Percentiles rank a stretch among this genome's conserved stretches.
phyloP scores from a whole-genome alignment of 2,888 invertebrate genomes.

The Ceratothoa steindachneri region DNA sequence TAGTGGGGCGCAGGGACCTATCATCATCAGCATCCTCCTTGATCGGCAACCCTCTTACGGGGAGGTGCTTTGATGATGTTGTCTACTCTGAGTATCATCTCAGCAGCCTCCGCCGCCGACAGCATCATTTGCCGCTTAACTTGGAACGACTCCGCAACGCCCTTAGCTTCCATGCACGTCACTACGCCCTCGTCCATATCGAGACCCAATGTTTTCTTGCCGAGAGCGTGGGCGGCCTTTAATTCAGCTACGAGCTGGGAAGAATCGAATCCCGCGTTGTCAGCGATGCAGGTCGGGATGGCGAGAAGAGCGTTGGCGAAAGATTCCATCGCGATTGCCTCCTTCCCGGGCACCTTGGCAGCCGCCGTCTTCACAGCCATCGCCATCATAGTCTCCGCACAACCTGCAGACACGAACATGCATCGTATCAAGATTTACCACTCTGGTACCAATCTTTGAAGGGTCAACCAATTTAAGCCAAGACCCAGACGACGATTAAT shows the following conservation, averaged over 20 bases:
- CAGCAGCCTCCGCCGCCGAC: constrained; percentile 94
- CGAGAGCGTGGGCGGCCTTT: constrained; percentile 81
- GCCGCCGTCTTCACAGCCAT: constrained; percentile 80
- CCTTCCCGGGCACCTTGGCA: constrained; percentile 87
- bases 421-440: too few relatives aligned
- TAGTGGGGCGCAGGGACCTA: too few relatives aligned
- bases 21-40: constrained; percentile 64
- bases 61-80: constrained; percentile 91
- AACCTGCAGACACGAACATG: constrained; percentile 57
- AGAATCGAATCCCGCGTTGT: constrained; percentile 98
- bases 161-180: constrained; percentile 83
- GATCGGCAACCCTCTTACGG: constrained; percentile 78
- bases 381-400: constrained; percentile 96
- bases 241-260: constrained; percentile 89
- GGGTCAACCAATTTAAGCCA: not conserved
- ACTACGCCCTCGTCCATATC: constrained; percentile 81
- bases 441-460: not conserved
- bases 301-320: constrained; percentile 79
- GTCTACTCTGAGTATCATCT: constrained; percentile 97
- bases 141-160: constrained; percentile 93
- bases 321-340: constrained; percentile 93
- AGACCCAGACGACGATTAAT: not conserved
- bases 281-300: constrained; percentile 91
- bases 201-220: constrained; percentile 56
- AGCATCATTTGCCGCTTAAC: constrained; percentile 93